Base-by-base conservation (phyloP, 1,140 invertebrate genomes). In the Apolygus lucorum region DNA sequence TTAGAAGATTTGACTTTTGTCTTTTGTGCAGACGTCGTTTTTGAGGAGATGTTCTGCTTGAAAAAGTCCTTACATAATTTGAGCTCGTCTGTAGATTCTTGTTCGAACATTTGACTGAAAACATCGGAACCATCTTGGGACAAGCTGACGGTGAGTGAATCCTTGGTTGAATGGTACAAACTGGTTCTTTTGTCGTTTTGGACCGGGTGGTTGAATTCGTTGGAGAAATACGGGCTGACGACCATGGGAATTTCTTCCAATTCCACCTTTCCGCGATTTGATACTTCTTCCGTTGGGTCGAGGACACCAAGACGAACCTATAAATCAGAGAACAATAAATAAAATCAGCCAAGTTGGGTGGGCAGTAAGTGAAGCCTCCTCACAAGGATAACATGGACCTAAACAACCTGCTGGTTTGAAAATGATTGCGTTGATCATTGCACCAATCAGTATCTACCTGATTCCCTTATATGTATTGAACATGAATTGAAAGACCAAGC, bases 221-320 rank as follows among this genome's bases (percentile, higher is more conserved):
- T 59, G 54, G 54, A 21, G 54, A 59, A 59, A 22, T 59, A 59
- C 11, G 54, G 54, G 54, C 54, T 59, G 54, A 59, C 54, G 4
- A 59, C 54, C 11, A 59, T 59, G 8, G 54, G 54, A 4, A 59
- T 17, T 24, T 59, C 54, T 4, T 59, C 54, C 4, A 59, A 59
- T 11, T 17, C 11, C 4, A 59, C 54, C 2, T 59, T 21, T 11
- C 22, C 54, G 8, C 54, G 22, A 13, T 59, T 59, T 4, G 22
- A 24, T 59, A 59, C 22, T 59, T 22, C 54, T 13, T 4, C 22
- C 22, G 54, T 17, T 14, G 54, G 54, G 8, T 59, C 54, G 17
- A 42, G 4, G 34, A 42, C 17, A 17, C 34, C 34, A 8, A 8
- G 34, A n/a, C n/a, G n/a, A n/a, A n/a, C n/a, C n/a, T n/a, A n/a